Base-by-base conservation (phyloP, 2,113 vertebrate species). In the Sisor rabdophorus region DNA sequence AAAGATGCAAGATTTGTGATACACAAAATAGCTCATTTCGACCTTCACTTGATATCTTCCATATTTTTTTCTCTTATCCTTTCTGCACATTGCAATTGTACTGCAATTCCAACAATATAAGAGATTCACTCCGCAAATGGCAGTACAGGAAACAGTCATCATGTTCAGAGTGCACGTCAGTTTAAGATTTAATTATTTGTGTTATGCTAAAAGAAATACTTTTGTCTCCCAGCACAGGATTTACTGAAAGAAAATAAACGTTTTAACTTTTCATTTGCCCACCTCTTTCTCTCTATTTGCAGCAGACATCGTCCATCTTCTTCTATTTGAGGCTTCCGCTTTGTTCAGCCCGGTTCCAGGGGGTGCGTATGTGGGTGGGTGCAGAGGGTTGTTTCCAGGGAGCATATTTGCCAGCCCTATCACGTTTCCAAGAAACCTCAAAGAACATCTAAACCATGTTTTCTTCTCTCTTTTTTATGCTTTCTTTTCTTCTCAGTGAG, bases 391-490 rank as follows among this genome's bases (percentile, higher is more conserved):
- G 67, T 67, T 75, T 77, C 73, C 50, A 47, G 73, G 73, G 79
- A 79, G 65, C 79, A 71, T 83, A 80, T 85, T 85, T 83, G 68
- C 75, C 80, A 85, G 75, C 81, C 77, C 84, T 81, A 81, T 80
- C 80, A 64, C 70, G 75, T 83, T 81, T 81, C 84, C 73, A 81
- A 80, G 81, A 80, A 83, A 83, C 80, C 81, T 75, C 77, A 73
- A 78, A 75, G 80, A 83, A 83, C 81, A 83, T 82, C 81, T 76
- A 81, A 78, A 82, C 55, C 84, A 83, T 83, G 79, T 75, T 83
- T 65, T 71, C 72, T 52, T 71, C 58, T 69, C 26, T 47, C 52
- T 59, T 61, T 78, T 28, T 65, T 71, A 36, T 19, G 19, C 53
- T 68, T 32, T 77, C 58, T 64, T 24, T 24, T 13, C 75, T 61